phyloP scores from a whole-genome alignment of 1,140 invertebrate genomes.

The Hyposmocoma kahamanoa region DNA sequence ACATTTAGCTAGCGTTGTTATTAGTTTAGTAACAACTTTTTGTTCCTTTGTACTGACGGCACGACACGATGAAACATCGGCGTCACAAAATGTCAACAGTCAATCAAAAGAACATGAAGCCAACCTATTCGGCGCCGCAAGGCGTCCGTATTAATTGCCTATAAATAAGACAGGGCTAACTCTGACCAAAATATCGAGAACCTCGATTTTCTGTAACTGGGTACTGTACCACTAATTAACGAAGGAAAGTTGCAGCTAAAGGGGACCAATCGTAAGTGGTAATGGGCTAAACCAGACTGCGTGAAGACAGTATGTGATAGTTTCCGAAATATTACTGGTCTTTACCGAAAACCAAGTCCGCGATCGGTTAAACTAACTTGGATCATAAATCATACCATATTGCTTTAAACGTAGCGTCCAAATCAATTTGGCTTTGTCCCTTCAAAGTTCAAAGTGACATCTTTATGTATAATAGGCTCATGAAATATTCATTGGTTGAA shows the following conservation, averaged over 20 bases:
- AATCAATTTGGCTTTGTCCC: too few relatives aligned
- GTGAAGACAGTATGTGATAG: neutral
- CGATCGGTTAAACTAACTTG: too few relatives aligned
- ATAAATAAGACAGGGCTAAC: conserved; percentile 30
- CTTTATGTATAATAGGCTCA: too few relatives aligned
- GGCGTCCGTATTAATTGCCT: conserved; percentile 32
- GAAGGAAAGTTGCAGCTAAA: neutral
- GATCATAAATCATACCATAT: too few relatives aligned
- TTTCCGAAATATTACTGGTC: neutral
- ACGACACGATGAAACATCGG: neutral
- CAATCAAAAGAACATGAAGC: conserved; percentile 34
- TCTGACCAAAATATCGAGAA: conserved; percentile 15
- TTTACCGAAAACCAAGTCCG: too few relatives aligned
- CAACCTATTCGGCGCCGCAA: conserved; percentile 17
- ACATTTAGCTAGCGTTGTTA: too few relatives aligned
- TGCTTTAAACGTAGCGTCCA: too few relatives aligned
- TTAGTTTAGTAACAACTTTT: too few relatives aligned
- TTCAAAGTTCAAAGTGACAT: too few relatives aligned
- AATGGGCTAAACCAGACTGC: neutral
- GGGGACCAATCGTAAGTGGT: neutral
- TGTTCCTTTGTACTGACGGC: neutral
- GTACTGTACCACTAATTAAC: too few relatives aligned
- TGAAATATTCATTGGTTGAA: neutral
- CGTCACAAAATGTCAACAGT: conserved; percentile 34
- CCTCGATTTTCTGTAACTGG: too few relatives aligned